Evolutionary conservation across 2,797 vertebrate genomes (phyloP), one percentile per base, ranked within the genome.

Genomic region (Rhodeus uyekii): DNA sequence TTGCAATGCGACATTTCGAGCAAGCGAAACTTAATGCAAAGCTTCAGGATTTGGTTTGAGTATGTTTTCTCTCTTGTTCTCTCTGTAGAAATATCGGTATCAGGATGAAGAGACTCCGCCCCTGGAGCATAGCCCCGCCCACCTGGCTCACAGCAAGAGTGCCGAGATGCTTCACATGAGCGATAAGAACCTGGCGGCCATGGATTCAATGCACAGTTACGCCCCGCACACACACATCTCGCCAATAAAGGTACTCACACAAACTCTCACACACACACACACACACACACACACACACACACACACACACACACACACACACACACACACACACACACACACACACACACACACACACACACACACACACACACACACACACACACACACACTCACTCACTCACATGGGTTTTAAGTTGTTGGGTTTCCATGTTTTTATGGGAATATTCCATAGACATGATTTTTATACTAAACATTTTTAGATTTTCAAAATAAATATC

Each of bases 21-120:
- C n/a, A 68, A 38, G 36, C 14, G 8, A 27, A 53, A 55, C 18
- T 27, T 19, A 55, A 55, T 9, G 27, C 65, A 44, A n/a, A 32
- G 24, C 58, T 46, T 42, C 24, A 61, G 64, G 58, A 44, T 58
- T 4, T 5, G 19, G 1, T 32, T 32, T 64, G 42, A 77, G 16
- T 68, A 84, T 76, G 86, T 60, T 87, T 10, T 81, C n/a, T 72
- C 3, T 78, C 16, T 82, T 24, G 79, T 53, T 71, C 27, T 85
- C 22, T 38, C 14, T 91, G 87, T 81, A 98, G 97, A 98, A 98
- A 94, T 98, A 98, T 94, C 96, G 97, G 92, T 98, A 98, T 93
- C 97, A 98, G 93, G 97, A 98, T 97, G 97, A 98, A 94, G 97
- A 98, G 94, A 97, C 96, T 89, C 97, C 97, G 89, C 97, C 97